Evolutionary conservation across 2,888 invertebrate genomes (phyloP).

Genomic region (Andrena dorsata): DNA sequence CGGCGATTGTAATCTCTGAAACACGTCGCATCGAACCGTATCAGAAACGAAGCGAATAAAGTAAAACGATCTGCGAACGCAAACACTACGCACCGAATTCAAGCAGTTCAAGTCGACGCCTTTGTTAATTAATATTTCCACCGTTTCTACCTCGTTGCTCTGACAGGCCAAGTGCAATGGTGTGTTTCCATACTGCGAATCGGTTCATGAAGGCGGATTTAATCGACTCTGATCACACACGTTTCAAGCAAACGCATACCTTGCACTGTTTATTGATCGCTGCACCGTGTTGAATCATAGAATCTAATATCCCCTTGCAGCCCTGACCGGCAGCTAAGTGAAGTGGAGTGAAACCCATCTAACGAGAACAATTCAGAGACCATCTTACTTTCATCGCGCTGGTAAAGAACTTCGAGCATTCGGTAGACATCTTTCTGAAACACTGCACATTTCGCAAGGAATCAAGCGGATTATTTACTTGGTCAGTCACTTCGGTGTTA

Average conservation of each 20-base stretch:
- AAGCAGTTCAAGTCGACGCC: constrained; percentile 91
- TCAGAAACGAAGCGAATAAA: neutral
- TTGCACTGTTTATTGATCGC: constrained; percentile 89
- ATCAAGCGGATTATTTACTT: constrained; percentile 52
- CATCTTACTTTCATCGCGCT: neutral
- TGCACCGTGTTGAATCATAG: constrained; percentile 88
- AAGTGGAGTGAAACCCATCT: constrained; percentile 90
- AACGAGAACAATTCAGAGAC: constrained; percentile 67
- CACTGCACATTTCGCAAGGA: too few species aligned
- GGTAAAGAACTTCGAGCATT: neutral
- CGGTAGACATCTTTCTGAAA: too few species aligned
- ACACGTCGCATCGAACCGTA: constrained; percentile 18
- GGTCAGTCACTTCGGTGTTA: constrained; percentile 87
- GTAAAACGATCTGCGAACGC: neutral
- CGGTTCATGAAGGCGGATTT: constrained; percentile 26
- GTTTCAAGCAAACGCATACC: constrained; percentile 83
- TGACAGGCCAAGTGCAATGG: constrained; percentile 92
- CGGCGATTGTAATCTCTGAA: constrained; percentile 90
- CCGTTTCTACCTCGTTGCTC: constrained; percentile 90
- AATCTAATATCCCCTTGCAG: constrained; percentile 89
- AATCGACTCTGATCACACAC: constrained; percentile 20
- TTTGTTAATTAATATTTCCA: constrained; percentile 89
- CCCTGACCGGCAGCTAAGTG: constrained; percentile 90
- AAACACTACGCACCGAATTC: constrained; percentile 88
- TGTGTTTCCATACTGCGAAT: constrained; percentile 88